Evolutionary conservation across 2,797 vertebrate genomes (phyloP).

Genomic region (Eulemur albifrons): DNA sequence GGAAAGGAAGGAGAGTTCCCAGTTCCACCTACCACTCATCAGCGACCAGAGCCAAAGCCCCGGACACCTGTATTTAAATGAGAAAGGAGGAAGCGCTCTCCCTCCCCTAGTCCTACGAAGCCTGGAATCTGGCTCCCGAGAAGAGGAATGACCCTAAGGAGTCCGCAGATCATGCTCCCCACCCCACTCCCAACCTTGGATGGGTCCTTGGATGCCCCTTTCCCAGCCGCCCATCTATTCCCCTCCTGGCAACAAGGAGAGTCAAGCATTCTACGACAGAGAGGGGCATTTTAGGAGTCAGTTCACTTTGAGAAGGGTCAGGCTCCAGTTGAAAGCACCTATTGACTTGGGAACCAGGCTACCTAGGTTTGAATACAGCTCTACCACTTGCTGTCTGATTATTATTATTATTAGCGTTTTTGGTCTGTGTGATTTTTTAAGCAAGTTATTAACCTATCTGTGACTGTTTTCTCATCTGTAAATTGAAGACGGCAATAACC

Average conservation of each 20-base stretch:
- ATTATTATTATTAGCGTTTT: not conserved
- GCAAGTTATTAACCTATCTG: not conserved
- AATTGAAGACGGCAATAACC: not conserved
- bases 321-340: not conserved
- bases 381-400: not conserved
- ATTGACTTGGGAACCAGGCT: not conserved
- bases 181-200: not conserved
- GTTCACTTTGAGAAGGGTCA: not conserved
- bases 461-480: constrained; percentile 17
- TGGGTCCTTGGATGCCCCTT: not conserved
- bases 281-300: not conserved
- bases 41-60: not conserved
- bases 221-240: not conserved
- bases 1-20: not conserved
- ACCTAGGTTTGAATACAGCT: not conserved
- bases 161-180: not conserved
- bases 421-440: not conserved
- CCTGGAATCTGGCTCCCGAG: not conserved
- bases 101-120: not conserved
- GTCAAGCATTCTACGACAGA: not conserved
- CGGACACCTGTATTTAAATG: constrained; percentile 64
- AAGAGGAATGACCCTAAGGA: not conserved
- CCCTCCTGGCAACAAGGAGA: not conserved
- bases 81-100: not conserved
- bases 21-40: not conserved